Percentiles rank a stretch among this genome's conserved stretches.
Evolutionary conservation across 1,140 invertebrate species (phyloP).

Genomic region (Probaryconus sp.): DNA sequence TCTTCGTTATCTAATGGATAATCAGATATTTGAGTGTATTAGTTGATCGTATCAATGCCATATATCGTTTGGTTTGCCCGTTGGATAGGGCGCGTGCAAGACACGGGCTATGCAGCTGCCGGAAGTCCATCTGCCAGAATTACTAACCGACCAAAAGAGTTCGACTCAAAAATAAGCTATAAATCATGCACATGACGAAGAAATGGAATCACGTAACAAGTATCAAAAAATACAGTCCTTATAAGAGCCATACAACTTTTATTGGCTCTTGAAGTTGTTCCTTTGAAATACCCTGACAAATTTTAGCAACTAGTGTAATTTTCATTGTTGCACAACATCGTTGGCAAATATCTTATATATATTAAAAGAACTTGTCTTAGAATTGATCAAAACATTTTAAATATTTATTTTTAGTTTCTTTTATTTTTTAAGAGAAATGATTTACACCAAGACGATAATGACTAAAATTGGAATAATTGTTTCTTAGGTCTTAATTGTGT

Average conservation of each 20-base stretch:
- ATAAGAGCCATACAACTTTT: too few species aligned
- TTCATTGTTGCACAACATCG: too few species aligned
- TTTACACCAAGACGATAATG: too few species aligned
- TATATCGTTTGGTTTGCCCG: slow-evolving; percentile 43
- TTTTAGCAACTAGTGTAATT: too few species aligned
- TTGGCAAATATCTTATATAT: too few species aligned
- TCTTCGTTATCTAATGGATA: not conserved
- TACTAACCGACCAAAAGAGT: slow-evolving; percentile 66
- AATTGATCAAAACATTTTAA: too few species aligned
- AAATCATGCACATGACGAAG: slow-evolving; percentile 33
- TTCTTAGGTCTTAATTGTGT: slow-evolving; percentile 47
- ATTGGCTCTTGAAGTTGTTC: too few species aligned
- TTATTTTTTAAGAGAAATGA: too few species aligned
- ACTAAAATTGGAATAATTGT: slow-evolving; percentile 22
- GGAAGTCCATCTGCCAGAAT: slow-evolving; percentile 73
- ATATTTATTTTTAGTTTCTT: too few species aligned
- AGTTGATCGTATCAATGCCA: slow-evolving; percentile 47
- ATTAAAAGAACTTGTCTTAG: too few species aligned
- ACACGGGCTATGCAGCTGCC: slow-evolving; percentile 70
- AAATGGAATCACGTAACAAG: not conserved
- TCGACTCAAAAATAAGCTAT: slow-evolving; percentile 49
- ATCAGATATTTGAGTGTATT: slow-evolving; percentile 28
- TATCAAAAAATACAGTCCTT: not conserved
- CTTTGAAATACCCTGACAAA: too few species aligned
- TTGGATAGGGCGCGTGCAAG: slow-evolving; percentile 68